phyloP scores from a whole-genome alignment of 1,140 invertebrate species.

The Plectus sambesii region DNA sequence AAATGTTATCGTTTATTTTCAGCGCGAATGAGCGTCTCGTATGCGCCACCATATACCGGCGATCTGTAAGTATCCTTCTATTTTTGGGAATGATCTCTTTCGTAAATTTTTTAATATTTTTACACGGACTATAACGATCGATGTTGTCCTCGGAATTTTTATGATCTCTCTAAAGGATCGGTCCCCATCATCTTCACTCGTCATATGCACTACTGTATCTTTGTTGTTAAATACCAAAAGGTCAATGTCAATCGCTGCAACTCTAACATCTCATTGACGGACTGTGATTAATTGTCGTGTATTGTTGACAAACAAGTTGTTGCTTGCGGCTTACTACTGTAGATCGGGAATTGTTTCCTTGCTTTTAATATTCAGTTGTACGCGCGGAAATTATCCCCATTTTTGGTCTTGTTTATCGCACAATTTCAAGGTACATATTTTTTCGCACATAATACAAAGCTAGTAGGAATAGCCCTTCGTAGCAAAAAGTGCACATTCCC shows the following conservation, averaged over 20 bases:
- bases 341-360: no score
- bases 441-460: constrained; percentile 6
- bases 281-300: no score
- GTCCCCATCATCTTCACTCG: no score
- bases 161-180: constrained; percentile 6
- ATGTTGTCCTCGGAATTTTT: no score
- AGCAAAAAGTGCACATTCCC: constrained; percentile 1
- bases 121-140: constrained; percentile 2
- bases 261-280: no score
- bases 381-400: neutral
- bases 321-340: no score
- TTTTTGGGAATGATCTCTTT: constrained; percentile 6
- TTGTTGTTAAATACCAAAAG: no score
- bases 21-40: constrained; percentile 30
- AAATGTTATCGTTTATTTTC: no score
- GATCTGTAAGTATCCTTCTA: constrained; percentile 24
- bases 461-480: neutral
- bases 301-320: no score
- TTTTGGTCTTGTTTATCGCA: constrained; percentile 7
- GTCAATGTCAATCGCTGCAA: no score
- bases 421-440: neutral
- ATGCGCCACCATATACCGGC: constrained; percentile 31
- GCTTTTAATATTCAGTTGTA: neutral
- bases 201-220: no score
- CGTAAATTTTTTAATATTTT: constrained; percentile 5